These are phyloP conservation scores for Cheilosia pagana DNA, from an alignment of 2,888 invertebrate species.

Conservation along the genomic window DNA sequence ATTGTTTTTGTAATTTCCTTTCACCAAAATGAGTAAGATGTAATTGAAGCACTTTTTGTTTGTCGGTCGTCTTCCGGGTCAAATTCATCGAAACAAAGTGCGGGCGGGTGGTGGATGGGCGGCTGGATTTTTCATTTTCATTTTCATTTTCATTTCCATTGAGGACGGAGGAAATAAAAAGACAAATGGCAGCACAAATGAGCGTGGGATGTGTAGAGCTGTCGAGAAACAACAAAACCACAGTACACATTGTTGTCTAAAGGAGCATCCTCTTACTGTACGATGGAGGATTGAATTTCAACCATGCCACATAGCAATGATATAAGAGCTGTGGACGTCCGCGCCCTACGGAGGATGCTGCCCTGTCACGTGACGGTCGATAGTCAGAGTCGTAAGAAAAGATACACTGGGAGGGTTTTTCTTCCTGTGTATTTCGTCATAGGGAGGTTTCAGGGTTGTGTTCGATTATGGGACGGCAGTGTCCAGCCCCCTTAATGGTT, in stretches of 20 bases:
- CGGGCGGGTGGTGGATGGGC: too few relatives aligned
- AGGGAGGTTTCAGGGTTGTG: too few relatives aligned
- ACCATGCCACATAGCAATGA: neutral
- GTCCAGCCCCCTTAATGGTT: too few relatives aligned
- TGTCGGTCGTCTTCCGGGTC: neutral
- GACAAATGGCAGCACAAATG: neutral
- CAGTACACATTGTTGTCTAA: neutral
- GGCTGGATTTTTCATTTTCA: too few relatives aligned
- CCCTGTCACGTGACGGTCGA: too few relatives aligned
- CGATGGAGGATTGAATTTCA: conserved; percentile 7
- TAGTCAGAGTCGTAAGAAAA: too few relatives aligned
- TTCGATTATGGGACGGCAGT: too few relatives aligned
- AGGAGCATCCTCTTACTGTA: neutral
- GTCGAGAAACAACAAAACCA: neutral
- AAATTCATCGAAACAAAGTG: neutral
- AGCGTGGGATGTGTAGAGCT: neutral
- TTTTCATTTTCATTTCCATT: too few relatives aligned
- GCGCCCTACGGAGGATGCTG: too few relatives aligned
- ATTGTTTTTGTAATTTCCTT: conserved; percentile 1
- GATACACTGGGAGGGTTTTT: too few relatives aligned
- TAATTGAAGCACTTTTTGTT: neutral
- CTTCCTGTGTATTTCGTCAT: too few relatives aligned
- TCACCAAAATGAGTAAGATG: neutral
- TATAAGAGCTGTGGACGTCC: too few relatives aligned
- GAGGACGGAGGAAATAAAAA: neutral